Conservation (phyloP, 2,113 vertebrate species). For the Diadophis punctatus region DNA sequence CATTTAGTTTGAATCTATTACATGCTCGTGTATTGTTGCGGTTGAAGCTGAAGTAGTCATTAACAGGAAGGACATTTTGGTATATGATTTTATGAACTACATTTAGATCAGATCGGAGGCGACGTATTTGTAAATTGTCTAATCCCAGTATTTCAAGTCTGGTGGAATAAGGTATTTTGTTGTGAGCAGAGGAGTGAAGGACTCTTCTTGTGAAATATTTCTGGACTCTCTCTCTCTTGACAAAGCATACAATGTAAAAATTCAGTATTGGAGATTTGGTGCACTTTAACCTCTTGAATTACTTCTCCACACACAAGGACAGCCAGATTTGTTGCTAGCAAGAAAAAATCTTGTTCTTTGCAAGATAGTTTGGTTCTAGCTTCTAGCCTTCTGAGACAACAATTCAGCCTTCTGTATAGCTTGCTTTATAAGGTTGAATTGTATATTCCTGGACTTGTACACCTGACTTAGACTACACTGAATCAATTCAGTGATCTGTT, state of each 20-base stretch:
- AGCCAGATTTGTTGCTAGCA: slow-evolving; percentile 1
- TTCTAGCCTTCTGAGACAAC: neutral
- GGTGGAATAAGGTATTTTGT: too few species aligned
- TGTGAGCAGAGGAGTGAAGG: too few species aligned
- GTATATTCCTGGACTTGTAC: neutral
- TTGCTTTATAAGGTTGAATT: neutral
- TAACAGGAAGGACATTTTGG: too few species aligned
- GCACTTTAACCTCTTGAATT: slow-evolving; percentile 2
- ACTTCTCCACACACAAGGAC: slow-evolving; percentile 3
- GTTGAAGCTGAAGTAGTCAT: too few species aligned
- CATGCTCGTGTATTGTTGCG: too few species aligned
- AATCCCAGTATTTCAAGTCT: too few species aligned
- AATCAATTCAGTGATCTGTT: neutral
- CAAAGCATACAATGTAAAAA: neutral
- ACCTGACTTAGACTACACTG: neutral
- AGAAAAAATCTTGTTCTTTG: neutral
- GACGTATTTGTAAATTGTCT: too few species aligned
- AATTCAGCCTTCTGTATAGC: neutral
- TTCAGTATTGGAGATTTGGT: neutral
- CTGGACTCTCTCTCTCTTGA: too few species aligned
- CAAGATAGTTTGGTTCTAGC: neutral
- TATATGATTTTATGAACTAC: too few species aligned
- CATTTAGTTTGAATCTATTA: too few species aligned
- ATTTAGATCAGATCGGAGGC: too few species aligned
- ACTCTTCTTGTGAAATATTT: too few species aligned